Conservation (phyloP, 2,113 vertebrate species). For the Bos taurus region DNA sequence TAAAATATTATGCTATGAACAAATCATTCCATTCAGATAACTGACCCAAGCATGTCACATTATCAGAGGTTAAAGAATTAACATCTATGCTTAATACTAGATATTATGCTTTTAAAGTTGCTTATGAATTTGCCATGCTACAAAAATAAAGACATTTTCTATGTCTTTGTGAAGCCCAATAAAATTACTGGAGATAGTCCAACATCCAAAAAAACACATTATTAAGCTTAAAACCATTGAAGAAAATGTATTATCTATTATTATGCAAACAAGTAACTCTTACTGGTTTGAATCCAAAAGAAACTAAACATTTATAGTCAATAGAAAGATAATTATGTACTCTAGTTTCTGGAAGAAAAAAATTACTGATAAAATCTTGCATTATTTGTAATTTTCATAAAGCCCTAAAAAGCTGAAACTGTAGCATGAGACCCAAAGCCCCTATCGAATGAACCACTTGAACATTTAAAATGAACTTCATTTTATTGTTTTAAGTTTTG, state of each 20-base stretch:
- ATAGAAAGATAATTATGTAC: not conserved
- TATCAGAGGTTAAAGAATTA: not conserved
- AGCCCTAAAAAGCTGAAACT: not conserved
- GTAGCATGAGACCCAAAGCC: not conserved
- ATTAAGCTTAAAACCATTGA: not conserved
- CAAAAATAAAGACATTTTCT: not conserved
- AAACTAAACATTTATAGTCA: not conserved
- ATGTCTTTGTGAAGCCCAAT: not conserved
- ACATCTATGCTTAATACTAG: not conserved
- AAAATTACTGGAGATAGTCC: not conserved
- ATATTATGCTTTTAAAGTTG: not conserved
- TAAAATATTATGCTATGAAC: not conserved
- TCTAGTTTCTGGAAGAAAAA: not conserved
- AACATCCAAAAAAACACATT: not conserved
- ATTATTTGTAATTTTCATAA: not conserved
- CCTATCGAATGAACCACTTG: not conserved
- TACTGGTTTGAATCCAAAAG: not conserved
- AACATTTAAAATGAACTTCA: not conserved
- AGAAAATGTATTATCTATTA: not conserved
- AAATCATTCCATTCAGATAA: not conserved
- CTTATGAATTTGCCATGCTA: not conserved
- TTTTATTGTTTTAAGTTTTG: not conserved
- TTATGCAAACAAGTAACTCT: not conserved
- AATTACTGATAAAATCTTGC: not conserved
- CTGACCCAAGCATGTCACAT: not conserved